Percentiles rank a stretch among this genome's conserved stretches.
These are phyloP conservation scores for Chrysoperla carnea DNA, from an alignment of 1,140 invertebrate genomes.

Conservation along the genomic window DNA sequence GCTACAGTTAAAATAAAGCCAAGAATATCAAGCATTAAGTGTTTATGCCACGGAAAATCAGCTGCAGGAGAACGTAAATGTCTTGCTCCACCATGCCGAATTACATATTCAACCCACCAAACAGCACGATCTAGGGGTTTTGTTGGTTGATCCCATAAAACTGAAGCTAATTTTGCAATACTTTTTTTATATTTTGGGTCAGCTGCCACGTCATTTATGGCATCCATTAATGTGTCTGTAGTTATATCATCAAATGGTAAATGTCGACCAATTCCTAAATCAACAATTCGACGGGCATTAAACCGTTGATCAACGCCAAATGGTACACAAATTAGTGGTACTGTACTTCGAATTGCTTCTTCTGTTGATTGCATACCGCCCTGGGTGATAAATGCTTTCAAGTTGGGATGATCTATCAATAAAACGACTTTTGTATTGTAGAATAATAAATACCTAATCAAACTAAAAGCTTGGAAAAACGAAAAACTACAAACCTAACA, in stretches of 20 bases:
- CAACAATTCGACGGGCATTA: no score
- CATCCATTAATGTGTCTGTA: no score
- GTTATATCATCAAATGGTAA: no score
- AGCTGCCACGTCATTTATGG: not conserved
- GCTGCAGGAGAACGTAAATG: conserved; percentile 28
- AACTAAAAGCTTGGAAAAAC: no score
- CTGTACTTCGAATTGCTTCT: conserved; percentile 31
- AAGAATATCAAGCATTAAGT: conserved; percentile 32
- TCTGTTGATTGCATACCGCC: conserved; percentile 35
- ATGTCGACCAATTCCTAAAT: no score
- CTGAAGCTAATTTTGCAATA: not conserved
- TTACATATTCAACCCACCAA: conserved; percentile 14
- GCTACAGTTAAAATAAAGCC: not conserved
- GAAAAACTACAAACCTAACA: no score
- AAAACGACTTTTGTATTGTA: no score
- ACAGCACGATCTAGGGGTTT: conserved; percentile 7
- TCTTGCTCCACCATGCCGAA: conserved; percentile 18
- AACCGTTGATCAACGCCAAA: no score
- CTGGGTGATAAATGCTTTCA: conserved; percentile 35
- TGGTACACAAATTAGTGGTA: conserved; percentile 28
- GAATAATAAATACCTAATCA: no score
- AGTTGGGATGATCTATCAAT: conserved; percentile 26
- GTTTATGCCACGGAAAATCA: conserved; percentile 30
- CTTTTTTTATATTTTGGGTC: no score
- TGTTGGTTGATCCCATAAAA: conserved; percentile 1